These are phyloP conservation scores for Meiosimyza decipiens DNA, from an alignment of 2,888 invertebrate genomes.

Conservation along the genomic window DNA sequence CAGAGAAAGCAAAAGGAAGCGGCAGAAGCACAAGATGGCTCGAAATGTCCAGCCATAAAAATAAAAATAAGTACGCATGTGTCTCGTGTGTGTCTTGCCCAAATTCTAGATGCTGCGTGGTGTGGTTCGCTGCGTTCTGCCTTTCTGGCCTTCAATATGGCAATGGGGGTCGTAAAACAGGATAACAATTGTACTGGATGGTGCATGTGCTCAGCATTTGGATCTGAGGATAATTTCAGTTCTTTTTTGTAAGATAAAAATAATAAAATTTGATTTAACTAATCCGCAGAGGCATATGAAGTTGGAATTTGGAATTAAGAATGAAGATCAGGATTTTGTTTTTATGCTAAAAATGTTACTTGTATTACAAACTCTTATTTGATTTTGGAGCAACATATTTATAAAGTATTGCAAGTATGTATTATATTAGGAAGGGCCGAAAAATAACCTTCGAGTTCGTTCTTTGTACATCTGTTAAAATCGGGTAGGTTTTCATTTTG, in stretches of 20 bases:
- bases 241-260: slow-evolving; percentile 2
- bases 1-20: background rate
- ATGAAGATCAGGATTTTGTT: no score
- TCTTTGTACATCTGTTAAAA: no score
- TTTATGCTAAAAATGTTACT: no score
- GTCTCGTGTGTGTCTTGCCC: slow-evolving; percentile 10
- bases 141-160: slow-evolving; percentile 15
- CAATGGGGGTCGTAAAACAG: slow-evolving; percentile 35
- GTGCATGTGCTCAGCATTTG: slow-evolving; percentile 20
- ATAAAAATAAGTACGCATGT: slow-evolving; percentile 39
- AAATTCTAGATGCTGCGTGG: background rate
- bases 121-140: background rate
- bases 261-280: slow-evolving; percentile 8
- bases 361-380: background rate
- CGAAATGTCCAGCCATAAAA: slow-evolving; percentile 35
- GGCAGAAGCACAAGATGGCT: background rate
- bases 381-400: background rate
- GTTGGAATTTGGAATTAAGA: no score
- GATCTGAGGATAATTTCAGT: slow-evolving; percentile 1
- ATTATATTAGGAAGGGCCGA: no score
- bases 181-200: slow-evolving; percentile 26
- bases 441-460: no score
- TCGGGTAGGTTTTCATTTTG: no score
- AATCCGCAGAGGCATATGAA: slow-evolving; percentile 11
- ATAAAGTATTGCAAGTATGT: no score